These are phyloP conservation scores for Brachystomella parvula DNA, from an alignment of 1,140 invertebrate species.

Conservation along the genomic window DNA sequence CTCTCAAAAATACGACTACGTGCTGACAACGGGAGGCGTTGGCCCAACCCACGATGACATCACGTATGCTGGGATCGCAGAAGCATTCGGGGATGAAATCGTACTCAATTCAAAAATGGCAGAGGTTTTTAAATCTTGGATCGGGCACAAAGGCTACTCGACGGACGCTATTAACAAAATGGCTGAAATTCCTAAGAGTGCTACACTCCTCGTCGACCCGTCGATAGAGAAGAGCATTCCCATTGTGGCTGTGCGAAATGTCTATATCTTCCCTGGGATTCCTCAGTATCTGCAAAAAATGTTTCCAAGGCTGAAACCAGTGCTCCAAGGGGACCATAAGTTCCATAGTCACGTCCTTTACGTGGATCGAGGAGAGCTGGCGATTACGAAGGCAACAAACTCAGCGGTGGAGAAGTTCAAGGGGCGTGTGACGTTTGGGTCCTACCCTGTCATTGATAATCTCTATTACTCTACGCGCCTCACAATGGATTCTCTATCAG, in stretches of 20 bases:
- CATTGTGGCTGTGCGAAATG: slow-evolving; percentile 60
- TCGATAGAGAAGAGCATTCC: slow-evolving; percentile 48
- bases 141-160: slow-evolving; percentile 21
- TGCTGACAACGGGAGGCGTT: slow-evolving; percentile 71
- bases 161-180: slow-evolving; percentile 43
- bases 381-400: slow-evolving; percentile 50
- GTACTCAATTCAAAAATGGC: slow-evolving; percentile 53
- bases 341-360: slow-evolving; percentile 47
- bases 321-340: slow-evolving; percentile 38
- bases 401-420: slow-evolving; percentile 49
- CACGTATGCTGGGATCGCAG: slow-evolving; percentile 68
- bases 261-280: slow-evolving; percentile 67
- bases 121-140: slow-evolving; percentile 46
- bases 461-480: slow-evolving; percentile 45
- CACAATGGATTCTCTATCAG: slow-evolving; percentile 45
- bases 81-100: slow-evolving; percentile 58
- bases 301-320: slow-evolving; percentile 40
- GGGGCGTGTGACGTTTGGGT: slow-evolving; percentile 54
- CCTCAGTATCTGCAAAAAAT: slow-evolving; percentile 30
- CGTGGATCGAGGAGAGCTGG: slow-evolving; percentile 52
- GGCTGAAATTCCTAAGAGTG: slow-evolving; percentile 46
- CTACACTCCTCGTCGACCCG: slow-evolving; percentile 39
- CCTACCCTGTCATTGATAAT: slow-evolving; percentile 56
- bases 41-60: slow-evolving; percentile 80
- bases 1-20: slow-evolving; percentile 53